Evolutionary conservation across 64 coral and sea anemone species (phyloP).

Genomic region (Orbicella faveolata): DNA sequence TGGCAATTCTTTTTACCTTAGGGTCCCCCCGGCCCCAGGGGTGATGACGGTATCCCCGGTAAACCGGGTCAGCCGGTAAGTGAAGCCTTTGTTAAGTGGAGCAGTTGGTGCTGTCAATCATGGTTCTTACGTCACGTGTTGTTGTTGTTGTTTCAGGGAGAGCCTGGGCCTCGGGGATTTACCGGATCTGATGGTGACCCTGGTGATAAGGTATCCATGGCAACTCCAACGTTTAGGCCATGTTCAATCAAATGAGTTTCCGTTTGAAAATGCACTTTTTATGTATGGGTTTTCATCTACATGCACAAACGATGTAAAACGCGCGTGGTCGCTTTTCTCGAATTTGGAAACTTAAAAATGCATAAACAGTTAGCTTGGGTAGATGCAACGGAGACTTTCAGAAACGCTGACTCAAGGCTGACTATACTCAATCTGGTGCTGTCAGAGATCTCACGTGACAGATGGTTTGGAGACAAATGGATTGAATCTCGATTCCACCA

Average conservation of each 20-base stretch:
- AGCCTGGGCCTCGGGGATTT: conserved; percentile 51
- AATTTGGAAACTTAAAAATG: too few relatives aligned
- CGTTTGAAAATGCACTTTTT: neutral
- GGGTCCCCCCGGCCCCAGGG: conserved; percentile 51
- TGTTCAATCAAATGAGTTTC: neutral
- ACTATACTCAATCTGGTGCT: too few relatives aligned
- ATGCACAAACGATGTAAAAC: too few relatives aligned
- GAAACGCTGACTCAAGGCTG: too few relatives aligned
- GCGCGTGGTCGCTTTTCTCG: too few relatives aligned
- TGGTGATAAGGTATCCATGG: conserved; percentile 50
- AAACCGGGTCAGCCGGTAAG: conserved; percentile 53
- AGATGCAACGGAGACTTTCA: too few relatives aligned
- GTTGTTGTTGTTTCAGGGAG: conserved; percentile 37
- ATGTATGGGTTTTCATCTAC: too few relatives aligned
- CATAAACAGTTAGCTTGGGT: too few relatives aligned
- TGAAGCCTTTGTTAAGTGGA: neutral
- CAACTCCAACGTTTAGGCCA: neutral
- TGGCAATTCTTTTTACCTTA: conserved; percentile 1
- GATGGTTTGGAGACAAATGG: too few relatives aligned
- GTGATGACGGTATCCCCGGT: conserved; percentile 57
- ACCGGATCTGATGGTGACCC: conserved; percentile 62
- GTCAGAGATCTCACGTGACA: too few relatives aligned
- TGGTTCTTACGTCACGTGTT: neutral
- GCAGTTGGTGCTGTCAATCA: neutral
- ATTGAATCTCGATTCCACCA: too few relatives aligned